These are phyloP conservation scores for Tubiluchus corallicola DNA, from an alignment of 2,888 invertebrate genomes.

Conservation along the genomic window DNA sequence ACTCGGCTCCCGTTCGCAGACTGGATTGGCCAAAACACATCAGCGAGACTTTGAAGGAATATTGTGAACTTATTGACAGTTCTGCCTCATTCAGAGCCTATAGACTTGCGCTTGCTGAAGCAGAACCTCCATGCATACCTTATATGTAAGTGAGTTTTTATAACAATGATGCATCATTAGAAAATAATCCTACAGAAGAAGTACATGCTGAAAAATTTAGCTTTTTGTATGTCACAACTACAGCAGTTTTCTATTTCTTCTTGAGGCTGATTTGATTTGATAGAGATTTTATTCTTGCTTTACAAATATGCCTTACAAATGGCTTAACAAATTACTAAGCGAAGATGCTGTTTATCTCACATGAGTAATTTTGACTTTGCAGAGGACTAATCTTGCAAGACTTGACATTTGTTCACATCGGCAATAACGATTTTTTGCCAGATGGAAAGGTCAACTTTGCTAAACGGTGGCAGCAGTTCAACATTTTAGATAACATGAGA, in stretches of 20 bases:
- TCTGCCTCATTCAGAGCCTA: conserved; percentile 97
- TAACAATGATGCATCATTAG: too few relatives aligned
- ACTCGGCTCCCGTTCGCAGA: conserved; percentile 68
- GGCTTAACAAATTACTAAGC: too few relatives aligned
- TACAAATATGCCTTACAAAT: too few relatives aligned
- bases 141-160: conserved; percentile 59
- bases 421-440: conserved; percentile 71
- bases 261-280: too few relatives aligned
- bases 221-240: too few relatives aligned
- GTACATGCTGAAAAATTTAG: too few relatives aligned
- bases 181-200: too few relatives aligned
- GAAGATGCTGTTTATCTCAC: too few relatives aligned
- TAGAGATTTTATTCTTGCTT: too few relatives aligned
- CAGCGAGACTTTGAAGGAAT: conserved; percentile 76
- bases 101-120: conserved; percentile 75
- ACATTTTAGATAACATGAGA: conserved; percentile 94
- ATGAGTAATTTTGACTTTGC: too few relatives aligned
- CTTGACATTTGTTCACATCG: conserved; percentile 94
- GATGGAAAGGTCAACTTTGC: conserved; percentile 79
- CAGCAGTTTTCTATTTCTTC: too few relatives aligned
- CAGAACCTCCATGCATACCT: conserved; percentile 93
- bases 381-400: conserved; percentile 96
- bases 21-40: conserved; percentile 57
- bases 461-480: conserved; percentile 95
- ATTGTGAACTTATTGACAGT: conserved; percentile 87